Evolutionary conservation across 2,113 vertebrate genomes (phyloP).

Genomic region (Semnornis frantzii): DNA sequence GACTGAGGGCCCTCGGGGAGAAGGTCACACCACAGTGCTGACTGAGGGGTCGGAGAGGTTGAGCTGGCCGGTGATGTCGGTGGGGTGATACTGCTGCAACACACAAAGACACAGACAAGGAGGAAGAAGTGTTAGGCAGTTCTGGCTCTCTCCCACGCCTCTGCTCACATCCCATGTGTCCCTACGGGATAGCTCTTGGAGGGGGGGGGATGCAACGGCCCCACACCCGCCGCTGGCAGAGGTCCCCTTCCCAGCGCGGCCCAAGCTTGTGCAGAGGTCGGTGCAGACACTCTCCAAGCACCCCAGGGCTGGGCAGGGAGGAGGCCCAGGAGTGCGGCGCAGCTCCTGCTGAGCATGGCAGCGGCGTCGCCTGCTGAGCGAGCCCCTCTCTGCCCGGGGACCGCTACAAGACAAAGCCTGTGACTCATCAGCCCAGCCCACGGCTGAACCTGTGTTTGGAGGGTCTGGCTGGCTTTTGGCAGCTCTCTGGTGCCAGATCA

Average conservation of each 20-base stretch:
- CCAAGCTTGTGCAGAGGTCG: background rate
- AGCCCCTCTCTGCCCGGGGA: background rate
- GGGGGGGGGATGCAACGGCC: background rate
- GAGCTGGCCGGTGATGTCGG: slow-evolving; percentile 98
- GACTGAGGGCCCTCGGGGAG: slow-evolving; percentile 63
- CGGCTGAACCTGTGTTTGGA: slow-evolving; percentile 26
- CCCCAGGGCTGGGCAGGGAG: background rate
- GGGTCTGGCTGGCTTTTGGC: slow-evolving; percentile 22
- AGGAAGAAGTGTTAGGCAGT: slow-evolving; percentile 65
- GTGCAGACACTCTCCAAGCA: slow-evolving; percentile 18
- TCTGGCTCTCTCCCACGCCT: background rate
- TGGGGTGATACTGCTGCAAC: slow-evolving; percentile 97
- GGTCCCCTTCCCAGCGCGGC: background rate
- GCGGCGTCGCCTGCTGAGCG: background rate
- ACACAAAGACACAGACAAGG: slow-evolving; percentile 85
- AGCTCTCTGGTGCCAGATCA: slow-evolving; percentile 20
- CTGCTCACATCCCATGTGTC: background rate
- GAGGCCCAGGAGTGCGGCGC: background rate
- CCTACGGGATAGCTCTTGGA: slow-evolving; percentile 13
- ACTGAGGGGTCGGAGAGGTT: slow-evolving; percentile 99
- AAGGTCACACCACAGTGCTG: slow-evolving; percentile 96
- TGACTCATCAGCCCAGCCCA: slow-evolving; percentile 29
- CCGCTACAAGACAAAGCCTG: background rate
- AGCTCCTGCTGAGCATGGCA: background rate
- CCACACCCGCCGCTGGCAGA: background rate